Base-by-base conservation (phyloP, 2,888 invertebrate genomes). In the Amiota communis region DNA sequence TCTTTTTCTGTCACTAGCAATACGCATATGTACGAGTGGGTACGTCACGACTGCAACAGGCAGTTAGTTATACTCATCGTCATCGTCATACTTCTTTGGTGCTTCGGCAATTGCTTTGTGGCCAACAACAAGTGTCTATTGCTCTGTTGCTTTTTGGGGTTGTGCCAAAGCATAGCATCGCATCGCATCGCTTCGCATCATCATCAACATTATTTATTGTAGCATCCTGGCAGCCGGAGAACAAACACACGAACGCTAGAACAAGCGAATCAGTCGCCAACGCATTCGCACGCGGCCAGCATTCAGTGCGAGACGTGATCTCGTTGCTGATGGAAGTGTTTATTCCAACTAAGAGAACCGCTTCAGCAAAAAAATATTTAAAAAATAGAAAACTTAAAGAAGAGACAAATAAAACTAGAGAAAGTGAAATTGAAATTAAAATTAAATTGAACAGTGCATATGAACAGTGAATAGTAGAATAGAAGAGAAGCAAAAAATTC, bases 241-340 rank as follows among this genome's bases (percentile, higher is more conserved):
- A 79, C 79, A 6, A 36, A 36, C 36, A 36, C 2, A 79, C 79
- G 75, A 78, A 72, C 36, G 36, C 2, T 4, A 2, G 36, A 36
- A 36, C 36, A 36, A 36, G 36, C 36, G 36, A 36, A 36, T 2
- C 36, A 36, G 36, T 36, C 6, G 36, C 36, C 36, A 36, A 36
- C 36, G 36, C 36, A 36, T 36, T 36, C 36, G 36, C 36, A 85
- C 85, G 83, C 80, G 80, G 77, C 74, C 78, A 78, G 79, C 78
- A 79, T 87, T 90, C 89, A 90, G 90, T 90, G 88, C 90, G 90
- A 90, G 89, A 89, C 87, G 87, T 88, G 88, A 89, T 90, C 89
- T 90, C 90, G 88, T 89, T 85, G 89, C 88, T 89, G 89, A 86
- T 89, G 89, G 90, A 89, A 88, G 89, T 90, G 87, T 79, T 83